phyloP scores from a whole-genome alignment of 2,113 vertebrate genomes.

The Pachypanchax playfairii region DNA sequence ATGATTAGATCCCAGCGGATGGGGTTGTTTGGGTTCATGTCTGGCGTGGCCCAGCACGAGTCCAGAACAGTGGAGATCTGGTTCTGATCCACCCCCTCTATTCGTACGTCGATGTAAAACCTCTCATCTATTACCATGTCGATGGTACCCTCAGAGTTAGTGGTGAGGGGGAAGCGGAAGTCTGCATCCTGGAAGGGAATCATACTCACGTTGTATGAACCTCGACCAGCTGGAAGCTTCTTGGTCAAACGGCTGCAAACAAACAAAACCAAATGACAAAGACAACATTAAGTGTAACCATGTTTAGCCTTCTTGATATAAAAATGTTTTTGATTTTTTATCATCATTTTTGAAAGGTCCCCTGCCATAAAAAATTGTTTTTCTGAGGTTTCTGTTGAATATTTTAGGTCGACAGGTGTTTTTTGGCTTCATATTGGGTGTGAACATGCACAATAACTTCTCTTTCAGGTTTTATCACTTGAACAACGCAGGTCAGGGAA shows the following conservation, averaged over 20 bases:
- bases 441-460: no score
- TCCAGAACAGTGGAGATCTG: constrained; percentile 66
- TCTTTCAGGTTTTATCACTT: no score
- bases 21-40: constrained; percentile 25
- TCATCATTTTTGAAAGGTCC: no score
- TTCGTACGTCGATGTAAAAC: constrained; percentile 61
- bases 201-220: constrained; percentile 60
- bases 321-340: no score
- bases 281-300: no score
- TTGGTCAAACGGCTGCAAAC: constrained; percentile 52
- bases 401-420: no score
- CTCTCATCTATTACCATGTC: constrained; percentile 50
- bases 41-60: constrained; percentile 76
- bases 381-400: no score
- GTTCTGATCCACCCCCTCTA: constrained; percentile 61
- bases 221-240: constrained; percentile 56
- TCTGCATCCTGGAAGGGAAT: constrained; percentile 59
- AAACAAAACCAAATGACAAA: neutral
- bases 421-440: no score
- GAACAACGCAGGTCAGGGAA: no score
- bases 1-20: constrained; percentile 71
- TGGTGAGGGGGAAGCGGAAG: constrained; percentile 52
- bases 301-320: no score
- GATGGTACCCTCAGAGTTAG: neutral
- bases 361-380: no score